Conservation (phyloP, 2,888 invertebrate species). For the Cetonia aurata region DNA sequence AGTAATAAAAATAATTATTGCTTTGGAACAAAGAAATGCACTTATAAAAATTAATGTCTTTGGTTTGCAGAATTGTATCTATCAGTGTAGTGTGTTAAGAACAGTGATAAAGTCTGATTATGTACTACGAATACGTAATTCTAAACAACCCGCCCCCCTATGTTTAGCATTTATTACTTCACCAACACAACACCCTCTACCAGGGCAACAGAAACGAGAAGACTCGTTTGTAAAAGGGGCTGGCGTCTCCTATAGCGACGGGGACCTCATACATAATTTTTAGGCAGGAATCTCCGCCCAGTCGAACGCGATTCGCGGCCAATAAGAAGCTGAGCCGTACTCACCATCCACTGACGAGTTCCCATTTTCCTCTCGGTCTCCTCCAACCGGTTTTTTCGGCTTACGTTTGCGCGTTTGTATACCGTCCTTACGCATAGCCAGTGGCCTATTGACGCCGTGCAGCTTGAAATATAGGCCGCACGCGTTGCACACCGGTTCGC, state of each 20-base stretch:
- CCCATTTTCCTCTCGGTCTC: constrained; percentile 64
- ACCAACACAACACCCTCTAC: constrained; percentile 50
- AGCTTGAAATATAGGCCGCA: constrained; percentile 97
- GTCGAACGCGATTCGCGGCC: constrained; percentile 40
- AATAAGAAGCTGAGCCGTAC: constrained; percentile 29
- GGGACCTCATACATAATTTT: constrained; percentile 20
- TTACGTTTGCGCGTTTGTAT: constrained; percentile 97
- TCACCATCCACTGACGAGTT: constrained; percentile 64
- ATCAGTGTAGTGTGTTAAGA: too few relatives aligned
- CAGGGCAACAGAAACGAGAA: constrained; percentile 55
- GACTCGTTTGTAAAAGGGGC: not conserved
- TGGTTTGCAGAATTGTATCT: too few relatives aligned
- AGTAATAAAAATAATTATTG: too few relatives aligned
- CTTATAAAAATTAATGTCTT: too few relatives aligned
- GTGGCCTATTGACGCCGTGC: constrained; percentile 91
- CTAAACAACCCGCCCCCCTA: not conserved
- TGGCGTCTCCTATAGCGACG: constrained; percentile 44
- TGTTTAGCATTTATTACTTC: constrained; percentile 42
- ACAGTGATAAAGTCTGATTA: too few relatives aligned
- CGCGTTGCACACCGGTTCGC: constrained; percentile 98
- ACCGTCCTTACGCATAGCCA: constrained; percentile 96
- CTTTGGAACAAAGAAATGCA: too few relatives aligned
- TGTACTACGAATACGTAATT: too few relatives aligned
- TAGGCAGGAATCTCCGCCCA: constrained; percentile 41
- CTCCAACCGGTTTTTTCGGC: constrained; percentile 82